Evolutionary conservation across 2,888 invertebrate species (phyloP).

Genomic region (Tenodera sinensis): DNA sequence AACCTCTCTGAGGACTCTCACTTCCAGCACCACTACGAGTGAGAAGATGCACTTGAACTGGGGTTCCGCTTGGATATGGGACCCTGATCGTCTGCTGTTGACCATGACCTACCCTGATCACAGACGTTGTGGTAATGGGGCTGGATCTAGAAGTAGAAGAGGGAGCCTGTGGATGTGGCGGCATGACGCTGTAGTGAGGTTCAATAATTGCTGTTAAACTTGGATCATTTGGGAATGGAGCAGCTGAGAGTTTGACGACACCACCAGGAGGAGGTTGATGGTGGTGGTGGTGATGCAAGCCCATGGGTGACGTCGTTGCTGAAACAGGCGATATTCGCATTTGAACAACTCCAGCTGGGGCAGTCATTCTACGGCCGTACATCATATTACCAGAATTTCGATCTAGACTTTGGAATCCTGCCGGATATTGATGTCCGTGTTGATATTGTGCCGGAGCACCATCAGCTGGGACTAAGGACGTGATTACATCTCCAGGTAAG

Average conservation of each 20-base stretch:
- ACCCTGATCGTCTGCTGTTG: conserved; percentile 50
- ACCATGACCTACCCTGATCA: conserved; percentile 36
- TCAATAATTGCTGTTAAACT: conserved; percentile 29
- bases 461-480: neutral
- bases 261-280: neutral
- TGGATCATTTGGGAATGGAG: conserved; percentile 19
- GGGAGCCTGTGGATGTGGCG: conserved; percentile 27
- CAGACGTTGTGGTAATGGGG: conserved; percentile 33
- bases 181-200: conserved; percentile 34
- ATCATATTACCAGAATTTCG: conserved; percentile 13
- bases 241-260: neutral
- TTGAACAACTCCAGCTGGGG: conserved; percentile 30
- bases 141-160: neutral
- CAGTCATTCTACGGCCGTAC: conserved; percentile 1
- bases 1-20: conserved; percentile 29
- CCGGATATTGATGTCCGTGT: neutral
- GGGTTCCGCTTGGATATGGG: conserved; percentile 45
- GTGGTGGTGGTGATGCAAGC: neutral
- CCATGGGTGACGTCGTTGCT: neutral
- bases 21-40: conserved; percentile 29
- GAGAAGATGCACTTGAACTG: conserved; percentile 40
- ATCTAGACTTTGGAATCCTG: conserved; percentile 26
- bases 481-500: neutral
- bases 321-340: conserved; percentile 33
- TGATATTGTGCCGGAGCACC: conserved; percentile 3